Evolutionary conservation across 2,888 invertebrate species (phyloP).

Genomic region (Drosophila eohydei): DNA sequence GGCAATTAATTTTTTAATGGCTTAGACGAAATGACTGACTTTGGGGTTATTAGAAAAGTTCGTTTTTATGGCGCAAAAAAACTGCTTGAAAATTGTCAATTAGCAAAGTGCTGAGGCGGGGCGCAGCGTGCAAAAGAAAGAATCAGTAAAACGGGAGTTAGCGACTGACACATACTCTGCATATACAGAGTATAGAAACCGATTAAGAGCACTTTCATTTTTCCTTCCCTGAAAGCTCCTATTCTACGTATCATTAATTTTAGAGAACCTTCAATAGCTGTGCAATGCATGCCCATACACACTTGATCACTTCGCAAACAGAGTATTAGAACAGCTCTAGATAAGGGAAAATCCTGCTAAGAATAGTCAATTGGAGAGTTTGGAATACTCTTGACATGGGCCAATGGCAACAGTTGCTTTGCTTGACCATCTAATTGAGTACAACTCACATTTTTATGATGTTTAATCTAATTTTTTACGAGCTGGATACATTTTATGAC

Average conservation of each 20-base stretch:
- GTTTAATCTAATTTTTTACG: constrained; percentile 74
- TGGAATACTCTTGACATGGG: constrained; percentile 4
- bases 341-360: constrained; percentile 33
- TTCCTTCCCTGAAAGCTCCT: too few species aligned
- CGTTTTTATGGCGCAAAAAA: constrained; percentile 52
- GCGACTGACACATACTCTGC: background rate
- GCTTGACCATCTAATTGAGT: constrained; percentile 60
- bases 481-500: constrained; percentile 53
- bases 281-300: background rate
- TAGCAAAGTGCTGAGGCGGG: constrained; percentile 64
- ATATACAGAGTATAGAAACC: background rate
- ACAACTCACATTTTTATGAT: constrained; percentile 72
- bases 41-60: constrained; percentile 70
- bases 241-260: too few species aligned
- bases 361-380: constrained; percentile 50
- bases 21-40: constrained; percentile 74
- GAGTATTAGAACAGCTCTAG: constrained; percentile 1
- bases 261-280: too few species aligned
- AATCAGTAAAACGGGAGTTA: background rate
- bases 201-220: background rate
- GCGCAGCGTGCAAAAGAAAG: constrained; percentile 7
- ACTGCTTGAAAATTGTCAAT: constrained; percentile 72
- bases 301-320: background rate
- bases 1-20: constrained; percentile 80
- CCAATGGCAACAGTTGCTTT: constrained; percentile 14